phyloP scores from a whole-genome alignment of 1,140 invertebrate genomes.

The Dolichoris vasculosae region DNA sequence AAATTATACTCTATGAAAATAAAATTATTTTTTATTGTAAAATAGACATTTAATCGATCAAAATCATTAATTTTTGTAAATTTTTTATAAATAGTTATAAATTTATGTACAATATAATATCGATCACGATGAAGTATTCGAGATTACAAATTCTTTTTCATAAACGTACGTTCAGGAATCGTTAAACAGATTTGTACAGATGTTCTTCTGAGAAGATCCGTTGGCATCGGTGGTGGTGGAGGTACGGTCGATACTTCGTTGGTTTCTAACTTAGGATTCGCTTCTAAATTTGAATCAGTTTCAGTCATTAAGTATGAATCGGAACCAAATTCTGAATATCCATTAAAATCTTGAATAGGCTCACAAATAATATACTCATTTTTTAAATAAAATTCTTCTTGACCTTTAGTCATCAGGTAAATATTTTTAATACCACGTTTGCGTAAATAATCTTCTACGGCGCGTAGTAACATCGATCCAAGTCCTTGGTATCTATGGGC shows the following conservation, averaged over 20 bases:
- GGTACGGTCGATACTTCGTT: conserved; percentile 61
- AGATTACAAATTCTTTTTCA: conserved; percentile 55
- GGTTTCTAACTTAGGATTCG: conserved; percentile 41
- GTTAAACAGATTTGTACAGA: conserved; percentile 46
- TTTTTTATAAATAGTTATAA: conserved; percentile 11
- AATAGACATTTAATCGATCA: conserved; percentile 32
- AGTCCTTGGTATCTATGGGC: conserved; percentile 81
- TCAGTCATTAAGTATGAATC: conserved; percentile 50
- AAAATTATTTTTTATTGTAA: conserved; percentile 37
- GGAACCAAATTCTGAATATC: conserved; percentile 61
- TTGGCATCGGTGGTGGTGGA: conserved; percentile 71
- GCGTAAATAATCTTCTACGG: conserved; percentile 81
- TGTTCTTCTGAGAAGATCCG: conserved; percentile 49
- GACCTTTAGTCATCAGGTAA: conserved; percentile 85
- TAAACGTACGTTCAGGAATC: conserved; percentile 55
- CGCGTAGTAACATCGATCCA: conserved; percentile 81
- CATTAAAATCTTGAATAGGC: conserved; percentile 81
- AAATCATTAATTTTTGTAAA: conserved; percentile 7
- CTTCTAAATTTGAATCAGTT: conserved; percentile 35
- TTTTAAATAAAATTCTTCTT: conserved; percentile 85
- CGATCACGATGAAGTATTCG: background rate
- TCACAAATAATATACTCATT: conserved; percentile 82
- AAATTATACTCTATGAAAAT: conserved; percentile 30
- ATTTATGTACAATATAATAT: conserved; percentile 50
- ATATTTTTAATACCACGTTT: conserved; percentile 77